Percentiles rank a stretch among this genome's conserved stretches.
Evolutionary conservation across 2,113 vertebrate genomes (phyloP).

Genomic region (Lagopus muta): DNA sequence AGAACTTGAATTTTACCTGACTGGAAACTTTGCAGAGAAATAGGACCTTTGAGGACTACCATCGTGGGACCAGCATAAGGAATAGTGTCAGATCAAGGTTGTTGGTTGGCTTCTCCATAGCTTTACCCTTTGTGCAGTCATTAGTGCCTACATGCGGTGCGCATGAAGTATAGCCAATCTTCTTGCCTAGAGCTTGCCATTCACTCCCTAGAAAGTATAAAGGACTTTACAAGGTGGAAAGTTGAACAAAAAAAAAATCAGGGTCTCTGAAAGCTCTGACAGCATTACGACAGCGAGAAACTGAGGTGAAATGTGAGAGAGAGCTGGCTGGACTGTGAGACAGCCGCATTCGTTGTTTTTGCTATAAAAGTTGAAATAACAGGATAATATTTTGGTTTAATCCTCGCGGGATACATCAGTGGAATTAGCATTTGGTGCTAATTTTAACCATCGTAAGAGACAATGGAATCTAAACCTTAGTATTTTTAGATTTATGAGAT

Average conservation of each 20-base stretch:
- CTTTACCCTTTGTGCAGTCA: background rate
- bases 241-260: background rate
- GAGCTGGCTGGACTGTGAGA: background rate
- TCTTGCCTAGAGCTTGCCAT: background rate
- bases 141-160: fast-evolving
- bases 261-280: background rate
- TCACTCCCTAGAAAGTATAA: background rate
- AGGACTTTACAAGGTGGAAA: background rate
- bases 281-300: background rate
- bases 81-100: background rate
- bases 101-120: background rate
- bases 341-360: background rate
- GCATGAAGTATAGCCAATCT: background rate
- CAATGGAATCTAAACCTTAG: background rate
- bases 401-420: background rate
- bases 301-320: background rate
- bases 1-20: background rate
- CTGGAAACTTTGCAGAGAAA: background rate
- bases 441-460: background rate
- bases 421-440: background rate
- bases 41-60: background rate
- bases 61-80: background rate
- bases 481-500: background rate
- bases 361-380: background rate
- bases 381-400: background rate